These are phyloP conservation scores for Xyrichtys novacula DNA, from an alignment of 2,797 vertebrate genomes.

Conservation along the genomic window DNA sequence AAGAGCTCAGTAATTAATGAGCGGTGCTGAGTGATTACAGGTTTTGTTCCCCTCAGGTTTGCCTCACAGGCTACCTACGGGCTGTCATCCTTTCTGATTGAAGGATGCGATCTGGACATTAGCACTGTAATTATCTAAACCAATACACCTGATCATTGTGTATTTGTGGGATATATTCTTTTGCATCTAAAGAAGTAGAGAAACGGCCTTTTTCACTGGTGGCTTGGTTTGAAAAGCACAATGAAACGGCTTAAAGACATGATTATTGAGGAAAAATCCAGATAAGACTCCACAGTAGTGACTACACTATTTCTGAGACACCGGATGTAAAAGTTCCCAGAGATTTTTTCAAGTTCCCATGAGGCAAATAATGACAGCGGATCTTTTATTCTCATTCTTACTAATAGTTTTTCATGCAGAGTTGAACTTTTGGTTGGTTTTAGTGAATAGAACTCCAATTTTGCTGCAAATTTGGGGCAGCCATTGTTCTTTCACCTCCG, in stretches of 20 bases:
- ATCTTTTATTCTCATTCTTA: conserved; percentile 31
- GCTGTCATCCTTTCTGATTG: conserved; percentile 2
- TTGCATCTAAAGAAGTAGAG: neutral
- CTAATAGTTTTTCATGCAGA: conserved; percentile 20
- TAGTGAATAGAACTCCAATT: conserved; percentile 17
- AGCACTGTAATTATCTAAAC: neutral
- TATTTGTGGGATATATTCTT: neutral
- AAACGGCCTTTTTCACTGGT: neutral
- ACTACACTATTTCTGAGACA: conserved; percentile 27
- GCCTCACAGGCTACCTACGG: neutral
- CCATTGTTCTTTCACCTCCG: conserved; percentile 41
- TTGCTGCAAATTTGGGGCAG: conserved; percentile 20
- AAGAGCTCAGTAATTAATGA: conserved; percentile 1
- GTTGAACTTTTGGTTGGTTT: conserved; percentile 19
- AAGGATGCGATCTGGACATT: neutral
- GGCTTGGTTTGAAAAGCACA: neutral
- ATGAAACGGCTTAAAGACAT: neutral
- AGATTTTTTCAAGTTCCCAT: conserved; percentile 15
- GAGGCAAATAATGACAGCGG: conserved; percentile 11
- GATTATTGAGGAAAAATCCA: neutral
- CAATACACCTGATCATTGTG: neutral
- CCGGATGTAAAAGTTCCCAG: conserved; percentile 19
- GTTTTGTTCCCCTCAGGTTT: neutral
- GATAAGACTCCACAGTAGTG: conserved; percentile 14
- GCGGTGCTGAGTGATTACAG: neutral